Percentiles rank a stretch among this genome's conserved stretches.
These are phyloP conservation scores for Allygus modestus DNA, from an alignment of 2,888 invertebrate genomes.

Conservation along the genomic window DNA sequence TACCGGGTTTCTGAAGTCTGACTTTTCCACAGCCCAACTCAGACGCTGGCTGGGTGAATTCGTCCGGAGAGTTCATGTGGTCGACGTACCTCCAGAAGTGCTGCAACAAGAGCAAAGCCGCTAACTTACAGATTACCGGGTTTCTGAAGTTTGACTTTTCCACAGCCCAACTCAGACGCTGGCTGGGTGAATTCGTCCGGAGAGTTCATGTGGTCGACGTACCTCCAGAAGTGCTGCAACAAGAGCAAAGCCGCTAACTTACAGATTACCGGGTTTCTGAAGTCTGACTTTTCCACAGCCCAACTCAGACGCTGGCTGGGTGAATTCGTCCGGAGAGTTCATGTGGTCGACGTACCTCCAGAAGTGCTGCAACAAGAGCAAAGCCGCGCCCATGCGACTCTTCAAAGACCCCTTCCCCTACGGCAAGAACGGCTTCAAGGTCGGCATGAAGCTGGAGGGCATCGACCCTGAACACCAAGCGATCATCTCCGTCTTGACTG, in stretches of 20 bases:
- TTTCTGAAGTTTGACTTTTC: too few relatives aligned
- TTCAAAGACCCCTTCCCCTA: slow-evolving; percentile 89
- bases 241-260: slow-evolving; percentile 88
- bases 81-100: slow-evolving; percentile 83
- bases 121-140: too few relatives aligned
- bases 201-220: slow-evolving; percentile 86
- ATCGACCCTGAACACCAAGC: slow-evolving; percentile 95
- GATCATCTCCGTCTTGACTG: slow-evolving; percentile 91
- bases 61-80: slow-evolving; percentile 81
- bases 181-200: slow-evolving; percentile 40
- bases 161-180: neutral
- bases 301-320: slow-evolving; percentile 18
- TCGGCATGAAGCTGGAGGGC: slow-evolving; percentile 95
- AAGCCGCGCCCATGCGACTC: slow-evolving; percentile 86
- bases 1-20: too few relatives aligned
- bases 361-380: slow-evolving; percentile 80
- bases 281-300: neutral
- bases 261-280: too few relatives aligned
- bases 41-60: slow-evolving; percentile 29
- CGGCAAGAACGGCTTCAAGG: slow-evolving; percentile 85
- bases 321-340: slow-evolving; percentile 74
- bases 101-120: slow-evolving; percentile 82
- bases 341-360: slow-evolving; percentile 88
- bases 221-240: slow-evolving; percentile 80
- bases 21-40: neutral